These are phyloP conservation scores for Lochmaea crataegi DNA, from an alignment of 2,888 invertebrate species.

Conservation along the genomic window DNA sequence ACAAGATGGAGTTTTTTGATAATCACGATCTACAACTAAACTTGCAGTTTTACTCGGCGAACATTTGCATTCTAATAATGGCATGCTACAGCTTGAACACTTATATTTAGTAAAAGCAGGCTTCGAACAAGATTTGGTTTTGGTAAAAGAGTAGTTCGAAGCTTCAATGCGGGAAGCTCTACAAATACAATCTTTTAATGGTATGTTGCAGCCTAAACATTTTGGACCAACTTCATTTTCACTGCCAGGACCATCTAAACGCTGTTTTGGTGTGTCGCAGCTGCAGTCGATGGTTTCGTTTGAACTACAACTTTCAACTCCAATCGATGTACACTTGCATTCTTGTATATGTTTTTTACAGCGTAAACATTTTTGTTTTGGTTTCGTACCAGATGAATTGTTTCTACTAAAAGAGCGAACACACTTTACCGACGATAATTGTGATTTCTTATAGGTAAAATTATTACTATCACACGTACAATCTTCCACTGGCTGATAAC, in stretches of 20 bases:
- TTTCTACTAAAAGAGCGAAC: neutral
- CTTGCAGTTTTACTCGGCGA: neutral
- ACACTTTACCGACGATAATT: neutral
- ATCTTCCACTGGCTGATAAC: neutral
- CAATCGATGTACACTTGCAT: neutral
- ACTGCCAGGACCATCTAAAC: neutral
- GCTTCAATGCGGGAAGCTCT: neutral
- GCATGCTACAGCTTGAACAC: neutral
- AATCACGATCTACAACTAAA: neutral
- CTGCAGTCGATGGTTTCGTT: neutral
- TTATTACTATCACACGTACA: neutral
- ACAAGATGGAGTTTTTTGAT: neutral
- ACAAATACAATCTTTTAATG: neutral
- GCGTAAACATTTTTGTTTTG: neutral
- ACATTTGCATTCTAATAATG: conserved; percentile 1
- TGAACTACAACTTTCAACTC: neutral
- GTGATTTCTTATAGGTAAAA: neutral
- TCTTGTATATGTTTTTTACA: neutral
- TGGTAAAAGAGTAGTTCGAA: neutral
- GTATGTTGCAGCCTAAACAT: neutral
- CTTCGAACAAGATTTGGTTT: neutral
- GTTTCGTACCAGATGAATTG: neutral
- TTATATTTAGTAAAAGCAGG: neutral
- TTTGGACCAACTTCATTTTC: neutral
- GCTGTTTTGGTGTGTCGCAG: neutral